Base-by-base conservation (phyloP, 2,888 invertebrate species). In the Therioaphis trifolii region DNA sequence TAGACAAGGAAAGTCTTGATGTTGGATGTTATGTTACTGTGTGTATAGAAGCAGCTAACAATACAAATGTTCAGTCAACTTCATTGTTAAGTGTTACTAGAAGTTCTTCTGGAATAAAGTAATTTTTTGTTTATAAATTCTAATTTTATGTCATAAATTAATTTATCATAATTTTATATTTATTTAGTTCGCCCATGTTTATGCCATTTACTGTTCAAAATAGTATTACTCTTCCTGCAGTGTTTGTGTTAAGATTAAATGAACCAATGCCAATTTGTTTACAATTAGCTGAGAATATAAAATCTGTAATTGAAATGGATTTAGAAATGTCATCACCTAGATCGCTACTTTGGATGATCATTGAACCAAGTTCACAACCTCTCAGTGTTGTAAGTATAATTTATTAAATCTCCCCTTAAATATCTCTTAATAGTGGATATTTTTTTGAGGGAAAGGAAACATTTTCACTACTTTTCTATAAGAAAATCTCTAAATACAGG, bases 1-100 rank as follows among this genome's bases (percentile, higher is more conserved):
- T 97, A 85, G 94, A 93, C 69, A 91, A 93, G 21, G 96, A 96
- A 87, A 88, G 87, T 76, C 86, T 87, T 24, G 91, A 91, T 43
- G 90, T 96, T 69, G 97, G 97, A 0, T 93, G 95, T 87, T 95
- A 94, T 85, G 97, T 96, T 0, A 96, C 96, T 0, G 94, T 98
- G 0, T 94, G 95, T 86, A 92, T 98, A 88, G 97, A 98, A 89
- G 94, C 95, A 21, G 94, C 96, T 4, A 92, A 94, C 0, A 92
- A 93, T 15, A 96, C 96, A 86, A 96, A 96, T 88, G 89, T 96
- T 82, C 96, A 96, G 88, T 91, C 93, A 18, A 90, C 92, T 5
- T 92, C 93, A 85, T 92, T 94, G 85, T 93, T 94, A 87, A 92
- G 93, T 40, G 90, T 92, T 35, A 92, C 92, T 86, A 92, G 93